A percentile compares a stretch with the other conserved stretches of the same genome.
phyloP scores from a whole-genome alignment of 2,888 invertebrate species.

The Heliconius aoede region DNA sequence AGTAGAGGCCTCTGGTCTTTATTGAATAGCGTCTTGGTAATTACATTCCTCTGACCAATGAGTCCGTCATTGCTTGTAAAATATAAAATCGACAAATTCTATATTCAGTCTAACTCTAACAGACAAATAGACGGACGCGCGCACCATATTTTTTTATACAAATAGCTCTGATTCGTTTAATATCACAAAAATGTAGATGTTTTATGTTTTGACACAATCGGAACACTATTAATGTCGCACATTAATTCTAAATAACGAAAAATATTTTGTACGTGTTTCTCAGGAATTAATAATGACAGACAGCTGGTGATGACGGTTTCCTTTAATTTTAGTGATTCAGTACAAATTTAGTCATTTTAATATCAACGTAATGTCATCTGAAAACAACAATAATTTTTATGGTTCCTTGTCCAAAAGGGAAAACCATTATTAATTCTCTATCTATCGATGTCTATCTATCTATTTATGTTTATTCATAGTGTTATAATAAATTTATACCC shows the following conservation, averaged over 20 bases:
- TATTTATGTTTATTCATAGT: too few species aligned
- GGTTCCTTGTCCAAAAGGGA: too few species aligned
- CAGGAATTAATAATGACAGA: background rate
- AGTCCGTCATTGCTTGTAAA: background rate
- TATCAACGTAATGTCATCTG: background rate
- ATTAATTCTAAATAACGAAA: background rate
- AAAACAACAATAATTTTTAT: background rate
- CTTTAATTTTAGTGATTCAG: slow-evolving; percentile 15
- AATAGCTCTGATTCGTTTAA: background rate
- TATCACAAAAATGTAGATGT: background rate
- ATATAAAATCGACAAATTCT: background rate
- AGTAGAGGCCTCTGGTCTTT: background rate
- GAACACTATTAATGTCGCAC: background rate
- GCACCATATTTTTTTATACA: background rate
- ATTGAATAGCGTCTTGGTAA: background rate
- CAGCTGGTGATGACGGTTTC: slow-evolving; percentile 1
- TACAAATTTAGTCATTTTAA: background rate
- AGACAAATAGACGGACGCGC: background rate
- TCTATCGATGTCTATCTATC: too few species aligned
- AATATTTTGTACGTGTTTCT: background rate
- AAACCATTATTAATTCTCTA: too few species aligned
- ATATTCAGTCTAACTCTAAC: too few species aligned
- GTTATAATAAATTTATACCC: too few species aligned
- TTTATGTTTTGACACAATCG: background rate
- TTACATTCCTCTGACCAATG: background rate